Conservation (phyloP, 2,113 vertebrate species). For the Phrynocephalus versicolor region DNA sequence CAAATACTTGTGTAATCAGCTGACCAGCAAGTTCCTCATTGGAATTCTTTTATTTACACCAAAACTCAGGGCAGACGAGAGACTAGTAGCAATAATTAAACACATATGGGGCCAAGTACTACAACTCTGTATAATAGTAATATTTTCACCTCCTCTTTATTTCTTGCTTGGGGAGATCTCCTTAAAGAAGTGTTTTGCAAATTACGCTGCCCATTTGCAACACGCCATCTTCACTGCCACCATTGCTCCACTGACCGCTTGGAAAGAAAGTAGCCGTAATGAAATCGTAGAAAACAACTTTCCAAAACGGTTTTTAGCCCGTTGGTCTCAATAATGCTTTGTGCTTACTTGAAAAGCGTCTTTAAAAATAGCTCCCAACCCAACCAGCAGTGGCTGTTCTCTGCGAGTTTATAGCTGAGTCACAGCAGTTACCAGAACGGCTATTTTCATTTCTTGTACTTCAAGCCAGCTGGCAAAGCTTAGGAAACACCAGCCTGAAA, state of each 20-base stretch:
- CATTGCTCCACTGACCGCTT: not conserved
- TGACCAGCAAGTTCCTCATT: no score
- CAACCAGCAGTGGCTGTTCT: slow-evolving; percentile 6
- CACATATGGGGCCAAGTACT: not conserved
- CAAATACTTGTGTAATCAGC: not conserved
- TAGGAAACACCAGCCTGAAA: not conserved
- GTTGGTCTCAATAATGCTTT: slow-evolving; percentile 23
- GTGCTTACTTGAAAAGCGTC: slow-evolving; percentile 22
- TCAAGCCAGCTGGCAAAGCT: slow-evolving; percentile 5
- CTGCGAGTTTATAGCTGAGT: slow-evolving; percentile 23
- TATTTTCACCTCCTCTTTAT: not conserved
- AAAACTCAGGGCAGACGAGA: not conserved
- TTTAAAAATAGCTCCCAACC: slow-evolving; percentile 12
- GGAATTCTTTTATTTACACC: not conserved
- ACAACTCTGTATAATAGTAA: not conserved
- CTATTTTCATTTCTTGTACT: slow-evolving; percentile 7
- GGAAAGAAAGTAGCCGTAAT: not conserved
- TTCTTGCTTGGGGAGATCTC: not conserved
- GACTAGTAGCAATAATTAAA: not conserved
- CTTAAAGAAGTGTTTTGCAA: not conserved
- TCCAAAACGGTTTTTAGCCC: slow-evolving; percentile 26
- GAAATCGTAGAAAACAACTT: slow-evolving; percentile 12
- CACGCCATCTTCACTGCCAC: not conserved
- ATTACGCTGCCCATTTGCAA: not conserved
- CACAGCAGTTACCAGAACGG: slow-evolving; percentile 26